Conservation (phyloP, 2,113 vertebrate species). For the Crotalus tigris region DNA sequence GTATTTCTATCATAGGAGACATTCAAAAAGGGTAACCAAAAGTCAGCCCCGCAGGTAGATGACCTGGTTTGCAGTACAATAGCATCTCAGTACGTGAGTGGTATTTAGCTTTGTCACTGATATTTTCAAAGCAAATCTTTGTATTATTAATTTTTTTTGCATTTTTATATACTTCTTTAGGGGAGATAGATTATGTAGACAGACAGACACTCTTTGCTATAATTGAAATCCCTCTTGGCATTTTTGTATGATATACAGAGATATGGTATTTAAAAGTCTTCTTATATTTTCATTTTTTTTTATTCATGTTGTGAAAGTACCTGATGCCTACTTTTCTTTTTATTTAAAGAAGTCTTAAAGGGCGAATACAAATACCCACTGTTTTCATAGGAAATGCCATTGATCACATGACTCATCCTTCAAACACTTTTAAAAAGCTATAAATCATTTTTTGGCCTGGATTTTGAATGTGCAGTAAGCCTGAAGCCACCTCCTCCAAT, state of each 20-base stretch:
- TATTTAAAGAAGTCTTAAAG: slow-evolving; percentile 50
- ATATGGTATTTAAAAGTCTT: slow-evolving; percentile 50
- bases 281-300: slow-evolving; percentile 34
- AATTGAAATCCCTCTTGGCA: slow-evolving; percentile 55
- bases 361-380: slow-evolving; percentile 45
- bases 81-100: slow-evolving; percentile 45
- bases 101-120: slow-evolving; percentile 56
- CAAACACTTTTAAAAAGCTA: slow-evolving; percentile 14
- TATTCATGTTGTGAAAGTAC: slow-evolving; percentile 34
- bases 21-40: slow-evolving; percentile 23
- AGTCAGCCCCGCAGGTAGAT: not conserved
- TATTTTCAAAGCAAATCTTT: slow-evolving; percentile 59
- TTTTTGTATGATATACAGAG: slow-evolving; percentile 37
- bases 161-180: slow-evolving; percentile 34
- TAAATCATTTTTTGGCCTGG: slow-evolving; percentile 29
- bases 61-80: slow-evolving; percentile 46
- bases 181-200: slow-evolving; percentile 14
- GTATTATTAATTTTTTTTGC: slow-evolving; percentile 40
- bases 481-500: slow-evolving; percentile 5
- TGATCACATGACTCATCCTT: slow-evolving; percentile 37
- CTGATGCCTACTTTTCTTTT: slow-evolving; percentile 4
- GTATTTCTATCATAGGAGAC: not conserved
- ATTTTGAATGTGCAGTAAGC: slow-evolving; percentile 2
- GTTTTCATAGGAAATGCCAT: slow-evolving; percentile 56
- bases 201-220: not conserved